Evolutionary conservation across 92 coral and sea anemone genomes (phyloP).

Genomic region (Bergia sp.): DNA sequence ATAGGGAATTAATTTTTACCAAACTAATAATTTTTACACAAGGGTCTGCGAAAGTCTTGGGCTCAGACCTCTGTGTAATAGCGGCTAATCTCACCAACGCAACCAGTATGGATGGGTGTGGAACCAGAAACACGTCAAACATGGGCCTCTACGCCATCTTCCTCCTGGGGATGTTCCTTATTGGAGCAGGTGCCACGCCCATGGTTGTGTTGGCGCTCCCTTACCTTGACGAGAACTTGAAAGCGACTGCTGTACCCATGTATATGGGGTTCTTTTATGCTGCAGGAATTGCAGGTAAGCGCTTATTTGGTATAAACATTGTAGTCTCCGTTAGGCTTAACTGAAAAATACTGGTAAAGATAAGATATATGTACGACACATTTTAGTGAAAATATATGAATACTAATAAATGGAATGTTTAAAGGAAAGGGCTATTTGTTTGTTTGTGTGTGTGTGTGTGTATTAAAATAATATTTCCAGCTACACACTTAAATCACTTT

Average conservation of each 20-base stretch:
- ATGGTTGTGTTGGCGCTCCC: slow-evolving; percentile 69
- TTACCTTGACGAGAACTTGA: slow-evolving; percentile 74
- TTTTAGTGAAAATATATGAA: too few relatives aligned
- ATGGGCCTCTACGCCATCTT: slow-evolving; percentile 61
- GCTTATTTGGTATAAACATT: not conserved
- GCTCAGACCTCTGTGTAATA: slow-evolving; percentile 33
- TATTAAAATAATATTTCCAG: too few relatives aligned
- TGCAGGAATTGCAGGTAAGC: slow-evolving; percentile 66
- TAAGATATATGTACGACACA: not conserved
- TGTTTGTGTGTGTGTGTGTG: too few relatives aligned
- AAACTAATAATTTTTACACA: not conserved
- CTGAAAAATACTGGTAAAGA: not conserved
- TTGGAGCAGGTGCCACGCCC: slow-evolving; percentile 70
- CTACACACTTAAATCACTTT: too few relatives aligned
- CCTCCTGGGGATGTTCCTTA: slow-evolving; percentile 65
- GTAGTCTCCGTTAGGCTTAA: not conserved
- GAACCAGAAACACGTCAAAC: slow-evolving; percentile 2
- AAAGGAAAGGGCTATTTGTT: too few relatives aligned
- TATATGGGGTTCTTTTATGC: slow-evolving; percentile 71
- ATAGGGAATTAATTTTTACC: too few relatives aligned
- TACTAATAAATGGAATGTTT: too few relatives aligned
- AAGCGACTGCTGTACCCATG: slow-evolving; percentile 61
- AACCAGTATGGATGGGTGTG: slow-evolving; percentile 20
- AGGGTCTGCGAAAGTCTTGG: slow-evolving; percentile 33
- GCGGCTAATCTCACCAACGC: slow-evolving; percentile 10